Evolutionary conservation across 2,113 vertebrate genomes (phyloP).

Genomic region (Seriola rivoliana): DNA sequence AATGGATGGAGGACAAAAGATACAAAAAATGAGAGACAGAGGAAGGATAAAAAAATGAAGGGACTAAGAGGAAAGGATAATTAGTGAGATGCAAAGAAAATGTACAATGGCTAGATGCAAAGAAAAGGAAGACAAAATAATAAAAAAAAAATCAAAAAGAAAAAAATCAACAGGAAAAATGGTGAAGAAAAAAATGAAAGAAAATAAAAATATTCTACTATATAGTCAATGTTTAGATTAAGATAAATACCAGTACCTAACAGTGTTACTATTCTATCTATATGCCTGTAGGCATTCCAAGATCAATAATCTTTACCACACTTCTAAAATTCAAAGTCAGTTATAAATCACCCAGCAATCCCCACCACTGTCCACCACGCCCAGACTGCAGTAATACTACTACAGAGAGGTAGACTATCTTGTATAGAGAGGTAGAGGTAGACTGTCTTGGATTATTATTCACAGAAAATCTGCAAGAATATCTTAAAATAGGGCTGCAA

Average conservation of each 20-base stretch:
- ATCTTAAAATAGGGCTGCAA: too few species aligned
- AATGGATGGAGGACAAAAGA: conserved; percentile 38
- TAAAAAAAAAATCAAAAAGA: too few species aligned
- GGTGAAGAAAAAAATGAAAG: too few species aligned
- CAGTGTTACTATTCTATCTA: background rate
- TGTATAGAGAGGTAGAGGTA: too few species aligned
- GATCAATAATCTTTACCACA: background rate
- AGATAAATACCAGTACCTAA: background rate
- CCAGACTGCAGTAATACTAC: background rate
- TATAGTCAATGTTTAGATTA: background rate
- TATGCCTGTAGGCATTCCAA: background rate
- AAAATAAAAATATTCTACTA: too few species aligned
- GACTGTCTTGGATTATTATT: background rate
- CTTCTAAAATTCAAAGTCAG: too few species aligned
- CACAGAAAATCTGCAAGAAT: background rate
- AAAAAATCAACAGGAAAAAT: background rate
- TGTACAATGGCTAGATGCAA: too few species aligned
- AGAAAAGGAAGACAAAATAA: background rate
- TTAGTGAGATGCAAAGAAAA: background rate
- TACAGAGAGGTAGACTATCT: background rate
- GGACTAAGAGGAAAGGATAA: background rate
- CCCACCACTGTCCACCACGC: background rate
- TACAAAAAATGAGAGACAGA: conserved; percentile 1
- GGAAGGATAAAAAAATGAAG: background rate
- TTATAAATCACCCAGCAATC: background rate